Percentiles rank a stretch among this genome's conserved stretches.
These are phyloP conservation scores for Trochalopteron elliotii DNA, from an alignment of 2,113 vertebrate species.

Conservation along the genomic window DNA sequence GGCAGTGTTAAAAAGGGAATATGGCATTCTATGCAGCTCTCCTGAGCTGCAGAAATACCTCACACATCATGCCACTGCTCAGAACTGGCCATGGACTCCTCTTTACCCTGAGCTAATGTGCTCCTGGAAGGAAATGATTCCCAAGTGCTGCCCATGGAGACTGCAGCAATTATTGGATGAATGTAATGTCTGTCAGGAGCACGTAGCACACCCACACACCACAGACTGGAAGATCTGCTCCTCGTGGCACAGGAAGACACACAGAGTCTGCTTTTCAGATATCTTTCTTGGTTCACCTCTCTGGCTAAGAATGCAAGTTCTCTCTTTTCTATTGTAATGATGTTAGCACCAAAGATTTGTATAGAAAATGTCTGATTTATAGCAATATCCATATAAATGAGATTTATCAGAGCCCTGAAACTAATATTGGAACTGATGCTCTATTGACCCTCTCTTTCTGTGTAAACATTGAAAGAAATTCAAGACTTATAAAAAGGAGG, in stretches of 20 bases:
- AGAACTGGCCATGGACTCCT: neutral
- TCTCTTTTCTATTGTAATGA: neutral
- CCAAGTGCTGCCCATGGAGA: neutral
- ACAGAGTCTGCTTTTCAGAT: neutral
- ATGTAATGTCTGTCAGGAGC: neutral
- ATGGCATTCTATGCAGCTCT: neutral
- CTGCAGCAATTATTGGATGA: neutral
- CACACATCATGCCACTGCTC: fast-evolving
- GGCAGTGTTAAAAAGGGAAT: neutral
- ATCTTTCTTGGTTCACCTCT: neutral
- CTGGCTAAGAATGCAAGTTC: neutral
- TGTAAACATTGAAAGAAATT: neutral
- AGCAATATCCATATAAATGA: neutral
- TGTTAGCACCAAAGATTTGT: neutral
- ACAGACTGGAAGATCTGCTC: neutral
- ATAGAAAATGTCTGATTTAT: neutral
- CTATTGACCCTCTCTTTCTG: neutral
- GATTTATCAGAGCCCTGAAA: neutral
- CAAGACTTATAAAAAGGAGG: neutral
- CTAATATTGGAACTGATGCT: neutral
- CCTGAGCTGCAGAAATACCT: neutral
- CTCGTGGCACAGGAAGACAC: neutral
- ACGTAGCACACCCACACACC: fast-evolving
- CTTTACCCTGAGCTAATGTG: neutral
- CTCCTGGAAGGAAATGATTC: neutral